Evolutionary conservation across 2,797 vertebrate species (phyloP), one percentile per base, ranked within the genome.

Genomic region (Margarornis squamiger): DNA sequence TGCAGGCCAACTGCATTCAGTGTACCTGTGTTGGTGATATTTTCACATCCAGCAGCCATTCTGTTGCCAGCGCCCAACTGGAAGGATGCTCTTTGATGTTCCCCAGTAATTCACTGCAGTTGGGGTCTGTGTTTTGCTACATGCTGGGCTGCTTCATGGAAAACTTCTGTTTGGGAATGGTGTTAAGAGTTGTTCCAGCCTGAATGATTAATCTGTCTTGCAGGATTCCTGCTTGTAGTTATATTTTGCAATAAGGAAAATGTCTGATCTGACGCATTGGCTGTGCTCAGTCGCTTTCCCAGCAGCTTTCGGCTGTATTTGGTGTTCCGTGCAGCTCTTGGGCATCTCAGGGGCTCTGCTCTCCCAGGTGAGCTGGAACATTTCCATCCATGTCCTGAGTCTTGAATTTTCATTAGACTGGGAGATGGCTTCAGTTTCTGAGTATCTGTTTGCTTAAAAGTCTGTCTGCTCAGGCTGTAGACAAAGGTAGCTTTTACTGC

Each of bases 101-200:
- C 14, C 27, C 70, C 38, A 66, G 58, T 45, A 62, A 39, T 74
- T 82, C 12, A 0, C 77, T 73, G 52, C 3, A 4, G 24, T 45
- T 0, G 0, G 27, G 39, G 49, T 38, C 26, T 0, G 0, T 45
- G n/a, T 49, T 67, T 39, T 48, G n/a, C 71, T 94, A 34, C 74
- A 55, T 79, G 67, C 83, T 81, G 75, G 71, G 74, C 41, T 3
- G 0, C 63, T 85, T 52, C 45, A 20, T n/a, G 38, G 82, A 54
- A 51, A 67, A 27, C 52, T 73, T 79, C 80, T 61, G 24, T 77
- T 82, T 1, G 0, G 62, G 75, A 54, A 15, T 2, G 12, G 9
- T 26, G 41, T 21, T 67, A 85, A 29, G 30, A 62, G 51, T 77
- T 89, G 74, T 79, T 89, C 52, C 70, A 93, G 55, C 29, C 23